Base-by-base conservation (phyloP, 2,797 vertebrate genomes). In the Picus viridis region DNA sequence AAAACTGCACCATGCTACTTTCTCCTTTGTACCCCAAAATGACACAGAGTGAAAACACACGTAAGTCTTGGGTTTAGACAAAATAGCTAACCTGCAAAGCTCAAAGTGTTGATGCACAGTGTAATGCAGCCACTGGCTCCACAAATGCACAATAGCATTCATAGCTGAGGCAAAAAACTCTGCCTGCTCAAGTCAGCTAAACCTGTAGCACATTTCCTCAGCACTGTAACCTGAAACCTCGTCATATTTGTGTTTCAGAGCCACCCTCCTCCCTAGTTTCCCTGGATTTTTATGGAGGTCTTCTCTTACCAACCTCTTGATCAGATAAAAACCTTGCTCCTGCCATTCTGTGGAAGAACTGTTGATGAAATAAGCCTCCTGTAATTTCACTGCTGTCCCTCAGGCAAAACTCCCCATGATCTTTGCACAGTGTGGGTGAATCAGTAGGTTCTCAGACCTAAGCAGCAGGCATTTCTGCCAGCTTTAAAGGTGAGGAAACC, bases 311-410 rank as follows among this genome's bases (percentile, higher is more conserved):
- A 36, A 29, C 63, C 67, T 43, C 84, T 57, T 49, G 69, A 32
- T 10, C 89, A 59, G 71, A 56, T 43, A 49, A 29, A 29, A 88
- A 61, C 83, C 43, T 64, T 2, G 0, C 81, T 80, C 69, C 65
- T 80, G 30, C 62, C 54, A 7, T 76, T 86, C 14, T 6, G 77
- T 49, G 71, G 83, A 81, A 63, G 63, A 68, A 27, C 56, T 72
- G 79, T 32, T 79, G 90, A 70, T 94, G 69, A 93, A 93, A 89
- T 22, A 86, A 95, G 65, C 32, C 57, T 39, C 5, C 89, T 80
- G 72, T 65, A 71, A 77, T 77, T 90, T 16, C 75, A 45, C 12
- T 43, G 70, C 72, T n/a, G 53, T 3, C 74, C 88, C 89, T 71
- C 41, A 8, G 96, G 96, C 92, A 14, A 54, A 92, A 34, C 41